Evolutionary conservation across 2,797 vertebrate species (phyloP).

Genomic region (Nothura maculosa): DNA sequence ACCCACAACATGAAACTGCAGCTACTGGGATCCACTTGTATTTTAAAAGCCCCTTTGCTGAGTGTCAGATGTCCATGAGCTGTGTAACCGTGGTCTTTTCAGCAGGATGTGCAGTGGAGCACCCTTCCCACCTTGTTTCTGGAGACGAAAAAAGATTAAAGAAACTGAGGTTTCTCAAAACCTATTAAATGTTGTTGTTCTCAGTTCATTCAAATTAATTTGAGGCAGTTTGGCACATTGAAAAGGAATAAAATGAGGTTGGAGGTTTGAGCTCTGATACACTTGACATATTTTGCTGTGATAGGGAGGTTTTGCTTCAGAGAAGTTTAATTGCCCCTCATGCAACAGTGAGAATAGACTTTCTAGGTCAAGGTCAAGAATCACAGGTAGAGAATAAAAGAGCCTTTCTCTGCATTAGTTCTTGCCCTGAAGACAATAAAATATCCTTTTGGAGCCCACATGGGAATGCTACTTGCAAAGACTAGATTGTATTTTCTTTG

Average conservation of each 20-base stretch:
- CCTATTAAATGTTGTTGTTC: neutral
- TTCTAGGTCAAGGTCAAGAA: conserved; percentile 27
- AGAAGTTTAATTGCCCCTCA: conserved; percentile 48
- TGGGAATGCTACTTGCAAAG: neutral
- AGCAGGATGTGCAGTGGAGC: neutral
- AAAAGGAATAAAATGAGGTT: conserved; percentile 17
- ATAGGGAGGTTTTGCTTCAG: conserved; percentile 20
- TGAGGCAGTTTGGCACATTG: neutral
- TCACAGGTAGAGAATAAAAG: conserved; percentile 19
- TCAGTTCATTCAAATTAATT: conserved; percentile 4
- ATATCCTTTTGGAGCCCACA: neutral
- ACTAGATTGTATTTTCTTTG: neutral
- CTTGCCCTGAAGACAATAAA: conserved; percentile 25
- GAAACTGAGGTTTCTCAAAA: neutral
- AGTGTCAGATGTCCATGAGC: neutral
- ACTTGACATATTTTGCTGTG: conserved; percentile 19
- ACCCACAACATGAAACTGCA: fast-evolving
- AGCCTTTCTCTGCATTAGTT: conserved; percentile 20
- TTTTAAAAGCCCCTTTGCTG: neutral
- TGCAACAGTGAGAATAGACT: neutral
- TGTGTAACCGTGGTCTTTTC: neutral
- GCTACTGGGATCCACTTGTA: neutral
- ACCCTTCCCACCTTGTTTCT: neutral
- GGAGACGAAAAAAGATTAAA: neutral
- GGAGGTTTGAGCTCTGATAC: conserved; percentile 11